These are phyloP conservation scores for Anser brachyrhynchus DNA, from an alignment of 2,113 vertebrate genomes.

Conservation along the genomic window DNA sequence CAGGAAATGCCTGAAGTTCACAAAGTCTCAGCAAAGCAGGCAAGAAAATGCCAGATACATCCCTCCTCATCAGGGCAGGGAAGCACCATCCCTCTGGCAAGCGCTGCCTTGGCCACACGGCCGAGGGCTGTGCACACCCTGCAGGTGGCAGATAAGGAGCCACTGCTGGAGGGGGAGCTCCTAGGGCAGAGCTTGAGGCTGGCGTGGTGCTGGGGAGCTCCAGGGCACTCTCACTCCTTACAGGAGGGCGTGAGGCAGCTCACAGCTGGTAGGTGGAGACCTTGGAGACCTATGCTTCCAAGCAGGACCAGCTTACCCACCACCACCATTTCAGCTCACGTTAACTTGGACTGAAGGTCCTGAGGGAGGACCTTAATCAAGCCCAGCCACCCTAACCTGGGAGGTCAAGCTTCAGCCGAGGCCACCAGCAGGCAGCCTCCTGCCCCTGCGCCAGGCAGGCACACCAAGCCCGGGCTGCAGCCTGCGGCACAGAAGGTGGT, in stretches of 20 bases:
- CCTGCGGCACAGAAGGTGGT: background rate
- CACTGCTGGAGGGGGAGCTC: background rate
- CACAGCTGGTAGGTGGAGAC: background rate
- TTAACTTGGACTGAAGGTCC: background rate
- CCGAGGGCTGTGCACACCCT: accelerated
- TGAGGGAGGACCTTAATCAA: background rate
- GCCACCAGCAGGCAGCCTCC: background rate
- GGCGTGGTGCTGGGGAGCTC: accelerated
- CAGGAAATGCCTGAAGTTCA: background rate
- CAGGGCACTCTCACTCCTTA: background rate
- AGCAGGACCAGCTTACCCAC: background rate
- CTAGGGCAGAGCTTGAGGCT: background rate
- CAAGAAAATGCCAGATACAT: background rate
- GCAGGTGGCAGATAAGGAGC: background rate
- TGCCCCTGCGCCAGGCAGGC: background rate
- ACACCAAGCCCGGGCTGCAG: background rate
- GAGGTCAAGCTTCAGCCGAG: background rate
- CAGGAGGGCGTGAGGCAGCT: background rate
- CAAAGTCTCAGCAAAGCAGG: background rate
- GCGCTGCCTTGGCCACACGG: background rate
- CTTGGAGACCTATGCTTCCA: background rate
- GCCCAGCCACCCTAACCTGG: background rate
- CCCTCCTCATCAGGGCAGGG: background rate
- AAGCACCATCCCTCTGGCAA: background rate
- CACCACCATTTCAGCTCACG: background rate